Evolutionary conservation across 2,113 vertebrate genomes (phyloP).

Genomic region (Rhegmatorhina hoffmannsi): DNA sequence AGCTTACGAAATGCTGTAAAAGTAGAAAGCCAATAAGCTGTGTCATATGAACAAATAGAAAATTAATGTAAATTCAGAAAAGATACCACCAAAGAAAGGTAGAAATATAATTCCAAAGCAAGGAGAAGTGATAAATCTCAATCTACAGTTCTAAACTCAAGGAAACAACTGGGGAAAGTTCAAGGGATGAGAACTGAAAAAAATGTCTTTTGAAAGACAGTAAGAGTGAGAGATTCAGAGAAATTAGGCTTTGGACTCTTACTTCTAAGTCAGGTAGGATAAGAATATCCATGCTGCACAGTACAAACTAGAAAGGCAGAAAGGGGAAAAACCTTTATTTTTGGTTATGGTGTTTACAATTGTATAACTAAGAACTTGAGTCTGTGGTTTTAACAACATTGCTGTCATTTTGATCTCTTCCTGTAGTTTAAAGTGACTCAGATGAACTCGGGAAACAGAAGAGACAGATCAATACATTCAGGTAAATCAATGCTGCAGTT

Average conservation of each 20-base stretch:
- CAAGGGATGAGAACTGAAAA: background rate
- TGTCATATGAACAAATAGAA: background rate
- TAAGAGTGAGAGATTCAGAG: background rate
- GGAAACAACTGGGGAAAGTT: background rate
- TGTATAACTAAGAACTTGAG: background rate
- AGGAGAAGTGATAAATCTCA: background rate
- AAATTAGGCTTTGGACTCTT: background rate
- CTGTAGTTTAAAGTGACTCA: background rate
- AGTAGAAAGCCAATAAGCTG: background rate
- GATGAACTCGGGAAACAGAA: background rate
- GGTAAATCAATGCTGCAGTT: background rate
- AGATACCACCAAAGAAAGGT: background rate
- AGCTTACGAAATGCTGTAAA: background rate
- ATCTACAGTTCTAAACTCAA: background rate
- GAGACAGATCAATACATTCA: background rate
- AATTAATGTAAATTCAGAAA: background rate
- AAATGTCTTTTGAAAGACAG: background rate
- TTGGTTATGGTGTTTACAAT: background rate
- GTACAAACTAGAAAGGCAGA: background rate
- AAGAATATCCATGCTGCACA: background rate
- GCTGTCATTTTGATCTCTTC: background rate
- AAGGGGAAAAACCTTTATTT: background rate
- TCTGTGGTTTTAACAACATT: background rate
- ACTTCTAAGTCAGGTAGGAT: background rate
- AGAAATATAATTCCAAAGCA: background rate